Base-by-base conservation (phyloP, 2,888 invertebrate species). In the Leptinotarsa haldemani region DNA sequence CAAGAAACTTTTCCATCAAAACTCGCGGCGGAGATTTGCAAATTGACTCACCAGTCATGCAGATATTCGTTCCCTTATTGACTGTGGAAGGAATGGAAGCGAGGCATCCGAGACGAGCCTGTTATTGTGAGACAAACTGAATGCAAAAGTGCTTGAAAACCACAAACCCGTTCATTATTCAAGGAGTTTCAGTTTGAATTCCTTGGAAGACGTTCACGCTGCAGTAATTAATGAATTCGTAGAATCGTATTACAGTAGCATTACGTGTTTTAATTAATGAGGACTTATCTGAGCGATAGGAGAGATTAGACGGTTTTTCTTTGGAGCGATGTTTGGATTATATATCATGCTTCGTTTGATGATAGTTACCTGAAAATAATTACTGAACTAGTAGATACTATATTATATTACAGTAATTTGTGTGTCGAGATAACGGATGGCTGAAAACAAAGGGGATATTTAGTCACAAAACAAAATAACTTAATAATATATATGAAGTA, bases 101-200 rank as follows among this genome's bases (percentile, higher is more conserved):
- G 30, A 56, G 25, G 52, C 46, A 65, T 52, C 70, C 58, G 47
- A 20, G n/a, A 46, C 18, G 25, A 46, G 1, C 40, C 65, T 65
- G 53, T 65, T 70, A 65, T 70, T 70, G 40, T 70, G 58, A 20
- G 65, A 70, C 65, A 65, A 70, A 53, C 52, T 64, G 63, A 63
- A 72, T 64, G 71, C 63, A 72, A 67, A 68, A 68, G 52, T 72
- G 63, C 67, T 63, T 18, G 20, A 66, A 66, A 66, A 50, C 71
- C 56, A 61, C 58, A 52, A 68, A 20, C 63, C 58, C 63, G 65
- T 63, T 50, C 52, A 25, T 72, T 67, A 72, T 66, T 63, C 61
- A n/a, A 63, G 52, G 63, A 63, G 47, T 70, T 64, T 50, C 16
- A 48, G 63, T 50, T 64, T 30, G 63, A 63, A 53, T 72, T 67